phyloP scores from a whole-genome alignment of 30 jellyfish, hydroid and myxozoan genomes.

The Aurelia sp. region DNA sequence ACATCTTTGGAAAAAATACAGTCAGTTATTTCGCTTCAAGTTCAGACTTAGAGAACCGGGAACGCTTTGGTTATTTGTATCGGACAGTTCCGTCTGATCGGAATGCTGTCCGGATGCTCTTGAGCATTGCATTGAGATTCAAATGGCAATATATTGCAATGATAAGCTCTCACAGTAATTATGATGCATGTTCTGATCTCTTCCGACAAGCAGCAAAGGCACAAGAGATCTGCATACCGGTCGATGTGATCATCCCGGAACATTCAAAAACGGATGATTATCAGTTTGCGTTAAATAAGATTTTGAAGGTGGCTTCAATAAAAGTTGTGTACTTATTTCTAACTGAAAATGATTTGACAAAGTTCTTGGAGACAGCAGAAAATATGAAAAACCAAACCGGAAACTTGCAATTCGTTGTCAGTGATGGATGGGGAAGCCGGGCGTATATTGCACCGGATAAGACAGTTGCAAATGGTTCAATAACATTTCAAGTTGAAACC shows the following conservation, averaged over 20 bases:
- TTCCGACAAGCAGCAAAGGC: constrained; percentile 39
- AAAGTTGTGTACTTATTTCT: constrained; percentile 59
- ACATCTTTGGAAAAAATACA: constrained; percentile 53
- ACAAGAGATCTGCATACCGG: constrained; percentile 69
- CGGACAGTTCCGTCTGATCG: constrained; percentile 80
- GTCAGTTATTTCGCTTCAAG: constrained; percentile 72
- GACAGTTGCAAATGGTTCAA: constrained; percentile 56
- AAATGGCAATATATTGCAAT: constrained; percentile 71
- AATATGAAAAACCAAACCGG: constrained; percentile 14
- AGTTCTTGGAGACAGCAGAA: constrained; percentile 43
- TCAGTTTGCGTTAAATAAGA: constrained; percentile 9
- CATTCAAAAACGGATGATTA: constrained; percentile 1
- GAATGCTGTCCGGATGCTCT: constrained; percentile 50
- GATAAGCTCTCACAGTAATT: constrained; percentile 59
- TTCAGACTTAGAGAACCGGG: constrained; percentile 68
- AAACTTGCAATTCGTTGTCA: constrained; percentile 45
- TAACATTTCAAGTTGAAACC: constrained; percentile 62
- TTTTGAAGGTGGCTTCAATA: not conserved
- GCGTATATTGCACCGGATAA: constrained; percentile 22
- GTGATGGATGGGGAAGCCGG: constrained; percentile 77
- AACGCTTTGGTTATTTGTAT: constrained; percentile 41
- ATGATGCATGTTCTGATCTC: constrained; percentile 55
- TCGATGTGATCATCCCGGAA: constrained; percentile 28
- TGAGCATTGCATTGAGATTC: constrained; percentile 67
- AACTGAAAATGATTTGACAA: constrained; percentile 36